phyloP scores from a whole-genome alignment of 2,888 invertebrate genomes.

The Iselma pallidipennis region DNA sequence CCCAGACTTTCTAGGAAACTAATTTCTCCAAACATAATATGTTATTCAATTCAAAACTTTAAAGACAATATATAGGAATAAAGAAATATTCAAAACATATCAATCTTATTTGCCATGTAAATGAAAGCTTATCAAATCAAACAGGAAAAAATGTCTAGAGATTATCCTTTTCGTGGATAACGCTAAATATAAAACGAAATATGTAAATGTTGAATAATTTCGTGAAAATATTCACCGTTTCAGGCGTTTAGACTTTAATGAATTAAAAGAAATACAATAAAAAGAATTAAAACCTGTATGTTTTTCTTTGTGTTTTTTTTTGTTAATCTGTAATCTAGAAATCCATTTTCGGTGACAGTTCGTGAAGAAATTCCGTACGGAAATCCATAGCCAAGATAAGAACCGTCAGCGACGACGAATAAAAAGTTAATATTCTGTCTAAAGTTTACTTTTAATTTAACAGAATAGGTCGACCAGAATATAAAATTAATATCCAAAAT shows the following conservation, averaged over 20 bases:
- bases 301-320: background rate
- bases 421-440: slow-evolving; percentile 26
- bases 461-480: slow-evolving; percentile 17
- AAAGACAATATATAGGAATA: too few species aligned
- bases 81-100: too few species aligned
- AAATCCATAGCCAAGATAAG: slow-evolving; percentile 18
- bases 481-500: slow-evolving; percentile 18
- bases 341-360: slow-evolving; percentile 17
- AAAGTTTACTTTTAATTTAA: slow-evolving; percentile 29
- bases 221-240: too few species aligned
- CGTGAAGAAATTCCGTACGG: slow-evolving; percentile 18
- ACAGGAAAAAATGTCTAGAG: too few species aligned
- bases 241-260: too few species aligned
- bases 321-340: slow-evolving; percentile 18
- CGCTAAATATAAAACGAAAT: too few species aligned
- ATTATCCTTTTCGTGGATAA: too few species aligned
- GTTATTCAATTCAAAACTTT: too few species aligned
- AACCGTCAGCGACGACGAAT: slow-evolving; percentile 4
- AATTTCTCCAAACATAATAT: too few species aligned
- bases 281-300: background rate
- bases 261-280: background rate
- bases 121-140: too few species aligned
- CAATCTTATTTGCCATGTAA: too few species aligned
- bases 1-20: slow-evolving; percentile 2
- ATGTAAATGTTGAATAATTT: too few species aligned